These are phyloP conservation scores for Cephalotes varians DNA, from an alignment of 2,888 invertebrate genomes.

Conservation along the genomic window DNA sequence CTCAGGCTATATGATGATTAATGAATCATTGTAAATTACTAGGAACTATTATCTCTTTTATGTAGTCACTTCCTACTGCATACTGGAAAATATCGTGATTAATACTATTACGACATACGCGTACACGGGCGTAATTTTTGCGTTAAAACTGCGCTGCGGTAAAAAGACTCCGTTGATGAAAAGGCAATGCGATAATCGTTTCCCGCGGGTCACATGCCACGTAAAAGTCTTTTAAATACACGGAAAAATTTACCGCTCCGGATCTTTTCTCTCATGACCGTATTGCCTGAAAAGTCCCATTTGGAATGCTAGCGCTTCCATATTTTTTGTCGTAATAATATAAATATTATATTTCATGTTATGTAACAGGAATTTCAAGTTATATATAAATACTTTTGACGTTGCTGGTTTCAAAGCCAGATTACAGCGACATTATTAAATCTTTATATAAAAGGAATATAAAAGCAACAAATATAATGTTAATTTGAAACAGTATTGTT, in stretches of 20 bases:
- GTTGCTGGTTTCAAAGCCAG: background rate
- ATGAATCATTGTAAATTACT: background rate
- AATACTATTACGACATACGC: constrained; percentile 16
- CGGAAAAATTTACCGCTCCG: background rate
- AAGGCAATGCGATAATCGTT: constrained; percentile 18
- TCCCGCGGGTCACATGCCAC: constrained; percentile 9
- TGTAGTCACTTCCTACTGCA: background rate
- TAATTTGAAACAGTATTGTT: constrained; percentile 1
- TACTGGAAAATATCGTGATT: constrained; percentile 2
- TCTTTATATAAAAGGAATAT: background rate
- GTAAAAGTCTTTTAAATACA: constrained; percentile 41
- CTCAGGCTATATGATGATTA: background rate
- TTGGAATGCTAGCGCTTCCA: background rate
- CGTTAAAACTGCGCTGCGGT: background rate
- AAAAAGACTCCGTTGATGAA: constrained; percentile 24
- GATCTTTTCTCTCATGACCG: background rate
- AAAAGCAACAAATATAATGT: background rate
- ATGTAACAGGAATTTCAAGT: background rate
- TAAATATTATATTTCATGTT: background rate
- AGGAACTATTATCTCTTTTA: background rate
- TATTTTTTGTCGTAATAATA: background rate
- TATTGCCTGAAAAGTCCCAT: background rate
- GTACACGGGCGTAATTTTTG: background rate
- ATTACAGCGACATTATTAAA: constrained; percentile 7
- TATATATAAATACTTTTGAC: background rate